Conservation (phyloP, 2,797 vertebrate genomes). For the Limnodromus scolopaceus region DNA sequence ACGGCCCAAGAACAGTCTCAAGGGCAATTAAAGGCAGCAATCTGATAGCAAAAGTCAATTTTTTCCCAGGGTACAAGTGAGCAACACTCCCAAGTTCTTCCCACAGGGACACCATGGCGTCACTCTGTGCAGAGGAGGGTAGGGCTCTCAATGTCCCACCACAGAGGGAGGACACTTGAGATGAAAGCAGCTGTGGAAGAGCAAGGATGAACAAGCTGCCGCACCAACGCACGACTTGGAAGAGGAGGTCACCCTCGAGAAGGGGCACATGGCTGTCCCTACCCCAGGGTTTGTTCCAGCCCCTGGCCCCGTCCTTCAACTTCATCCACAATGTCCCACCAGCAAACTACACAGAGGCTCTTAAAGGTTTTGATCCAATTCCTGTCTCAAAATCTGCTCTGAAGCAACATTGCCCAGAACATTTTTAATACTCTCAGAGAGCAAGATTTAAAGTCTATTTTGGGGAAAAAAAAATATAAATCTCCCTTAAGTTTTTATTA, state of each 20-base stretch:
- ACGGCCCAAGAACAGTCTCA: fast-evolving
- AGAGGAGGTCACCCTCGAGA: neutral
- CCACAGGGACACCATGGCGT: fast-evolving
- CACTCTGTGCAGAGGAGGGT: fast-evolving
- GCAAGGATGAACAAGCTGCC: fast-evolving
- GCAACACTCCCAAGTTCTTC: neutral
- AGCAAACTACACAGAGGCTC: neutral
- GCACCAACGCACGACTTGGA: fast-evolving
- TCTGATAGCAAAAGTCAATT: fast-evolving
- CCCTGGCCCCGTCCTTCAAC: neutral
- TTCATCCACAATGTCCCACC: neutral
- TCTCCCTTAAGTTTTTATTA: neutral
- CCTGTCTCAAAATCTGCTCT: neutral
- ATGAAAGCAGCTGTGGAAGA: neutral
- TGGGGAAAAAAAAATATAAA: too few species aligned
- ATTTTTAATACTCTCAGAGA: neutral
- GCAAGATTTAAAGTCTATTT: neutral
- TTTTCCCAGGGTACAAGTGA: neutral
- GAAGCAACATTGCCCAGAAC: neutral
- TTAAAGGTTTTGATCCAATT: neutral
- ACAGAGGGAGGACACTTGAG: fast-evolving
- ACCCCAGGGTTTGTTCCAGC: neutral
- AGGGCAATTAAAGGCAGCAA: too few species aligned
- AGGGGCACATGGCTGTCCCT: fast-evolving
- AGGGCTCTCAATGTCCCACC: fast-evolving